These are phyloP conservation scores for Nothobranchius furzeri DNA, from an alignment of 2,113 vertebrate species.

Conservation along the genomic window DNA sequence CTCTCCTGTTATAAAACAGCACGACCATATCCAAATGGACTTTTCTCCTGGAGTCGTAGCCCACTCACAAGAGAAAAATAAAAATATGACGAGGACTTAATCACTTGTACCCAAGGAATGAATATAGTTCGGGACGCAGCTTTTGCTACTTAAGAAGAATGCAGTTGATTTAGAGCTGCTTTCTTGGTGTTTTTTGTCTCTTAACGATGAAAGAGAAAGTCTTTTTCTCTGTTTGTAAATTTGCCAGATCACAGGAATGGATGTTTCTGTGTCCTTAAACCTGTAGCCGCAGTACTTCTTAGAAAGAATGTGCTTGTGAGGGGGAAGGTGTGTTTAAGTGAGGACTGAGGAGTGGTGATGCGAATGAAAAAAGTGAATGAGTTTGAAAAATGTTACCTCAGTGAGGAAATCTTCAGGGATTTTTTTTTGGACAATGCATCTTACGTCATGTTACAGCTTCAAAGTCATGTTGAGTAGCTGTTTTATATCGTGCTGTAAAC, in stretches of 20 bases:
- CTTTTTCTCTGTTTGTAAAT: constrained; percentile 77
- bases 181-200: constrained; percentile 69
- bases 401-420: constrained; percentile 96
- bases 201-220: constrained; percentile 74
- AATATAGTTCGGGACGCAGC: constrained; percentile 68
- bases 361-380: constrained; percentile 67
- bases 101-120: constrained; percentile 63
- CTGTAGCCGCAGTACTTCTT: constrained; percentile 75
- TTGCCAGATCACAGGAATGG: constrained; percentile 74
- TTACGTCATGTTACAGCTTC: constrained; percentile 88
- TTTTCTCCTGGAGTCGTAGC: constrained; percentile 57
- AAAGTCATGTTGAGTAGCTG: constrained; percentile 86
- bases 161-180: constrained; percentile 75
- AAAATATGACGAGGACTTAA: constrained; percentile 45
- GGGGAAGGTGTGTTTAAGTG: constrained; percentile 3
- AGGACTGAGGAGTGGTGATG: constrained; percentile 18
- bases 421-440: constrained; percentile 87
- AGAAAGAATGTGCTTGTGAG: constrained; percentile 60
- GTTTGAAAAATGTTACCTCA: constrained; percentile 89
- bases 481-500: constrained; percentile 87
- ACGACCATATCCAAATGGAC: constrained; percentile 64
- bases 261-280: constrained; percentile 77
- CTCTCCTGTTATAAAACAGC: constrained; percentile 50
- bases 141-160: constrained; percentile 64
- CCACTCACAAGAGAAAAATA: constrained; percentile 44